These are phyloP conservation scores for Papilio gigon DNA, from an alignment of 2,888 invertebrate species.

Conservation along the genomic window DNA sequence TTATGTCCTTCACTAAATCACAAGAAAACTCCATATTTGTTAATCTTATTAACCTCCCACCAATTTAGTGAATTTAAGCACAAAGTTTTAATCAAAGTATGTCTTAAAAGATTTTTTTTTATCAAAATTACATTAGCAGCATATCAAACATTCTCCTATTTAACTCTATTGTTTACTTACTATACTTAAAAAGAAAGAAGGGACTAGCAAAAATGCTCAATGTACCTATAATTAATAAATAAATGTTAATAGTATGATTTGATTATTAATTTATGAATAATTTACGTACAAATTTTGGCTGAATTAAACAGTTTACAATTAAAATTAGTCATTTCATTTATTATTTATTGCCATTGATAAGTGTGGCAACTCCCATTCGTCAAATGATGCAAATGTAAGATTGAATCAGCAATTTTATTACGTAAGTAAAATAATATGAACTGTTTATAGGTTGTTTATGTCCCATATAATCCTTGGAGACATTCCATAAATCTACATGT, in stretches of 20 bases:
- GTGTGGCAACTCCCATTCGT: background rate
- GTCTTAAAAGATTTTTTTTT: background rate
- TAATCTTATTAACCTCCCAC: slow-evolving; percentile 13
- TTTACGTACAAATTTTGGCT: background rate
- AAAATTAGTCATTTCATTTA: background rate
- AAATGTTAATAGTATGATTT: background rate
- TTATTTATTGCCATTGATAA: background rate
- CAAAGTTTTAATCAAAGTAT: background rate
- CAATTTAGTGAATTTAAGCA: slow-evolving; percentile 15
- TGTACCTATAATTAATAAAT: background rate
- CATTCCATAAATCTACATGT: background rate
- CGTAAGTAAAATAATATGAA: background rate
- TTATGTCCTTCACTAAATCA: background rate
- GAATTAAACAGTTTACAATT: background rate
- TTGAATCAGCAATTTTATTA: background rate
- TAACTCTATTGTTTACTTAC: background rate
- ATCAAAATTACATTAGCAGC: background rate
- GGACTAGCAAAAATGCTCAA: slow-evolving; percentile 7
- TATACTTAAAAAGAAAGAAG: background rate
- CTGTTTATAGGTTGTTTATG: no score
- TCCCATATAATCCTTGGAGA: no score
- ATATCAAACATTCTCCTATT: background rate
- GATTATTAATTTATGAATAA: background rate
- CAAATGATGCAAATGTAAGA: no score
- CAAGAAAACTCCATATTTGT: background rate